Conservation (phyloP, 1,140 invertebrate genomes). For the Phymorhynchus buccinoides region DNA sequence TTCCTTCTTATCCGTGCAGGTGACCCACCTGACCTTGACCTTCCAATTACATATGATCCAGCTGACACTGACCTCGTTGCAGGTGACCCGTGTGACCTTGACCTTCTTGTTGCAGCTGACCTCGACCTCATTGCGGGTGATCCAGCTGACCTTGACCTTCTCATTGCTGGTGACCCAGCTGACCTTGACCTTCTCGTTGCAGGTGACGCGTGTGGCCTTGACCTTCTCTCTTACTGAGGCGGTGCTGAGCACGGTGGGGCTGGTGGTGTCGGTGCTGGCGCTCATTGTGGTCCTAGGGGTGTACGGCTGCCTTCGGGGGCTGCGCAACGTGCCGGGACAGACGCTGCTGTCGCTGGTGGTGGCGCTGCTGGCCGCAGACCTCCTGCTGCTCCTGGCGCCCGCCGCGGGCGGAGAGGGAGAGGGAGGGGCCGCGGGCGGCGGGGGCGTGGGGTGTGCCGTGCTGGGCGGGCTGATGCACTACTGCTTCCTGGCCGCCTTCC, state of each 20-base stretch:
- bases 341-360: constrained; percentile 74
- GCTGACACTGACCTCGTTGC: constrained; percentile 26
- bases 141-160: background rate
- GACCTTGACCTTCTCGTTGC: background rate
- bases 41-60: constrained; percentile 34
- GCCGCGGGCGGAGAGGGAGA: constrained; percentile 14
- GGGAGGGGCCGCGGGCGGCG: background rate
- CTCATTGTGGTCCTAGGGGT: constrained; percentile 64
- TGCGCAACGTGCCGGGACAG: constrained; percentile 75
- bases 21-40: constrained; percentile 34
- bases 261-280: constrained; percentile 53
- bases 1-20: too few relatives aligned
- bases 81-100: constrained; percentile 25
- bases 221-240: constrained; percentile 46
- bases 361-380: constrained; percentile 73
- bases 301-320: constrained; percentile 69
- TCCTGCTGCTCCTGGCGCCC: constrained; percentile 72
- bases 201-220: constrained; percentile 23
- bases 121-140: constrained; percentile 39
- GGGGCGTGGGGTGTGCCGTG: constrained; percentile 50
- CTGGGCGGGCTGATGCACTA: constrained; percentile 75
- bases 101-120: constrained; percentile 26
- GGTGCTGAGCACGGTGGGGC: constrained; percentile 52
- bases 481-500: constrained; percentile 76
- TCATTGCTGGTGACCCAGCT: constrained; percentile 1